Base-by-base conservation (phyloP, 2,797 vertebrate genomes). In the Oryzias sinensis region DNA sequence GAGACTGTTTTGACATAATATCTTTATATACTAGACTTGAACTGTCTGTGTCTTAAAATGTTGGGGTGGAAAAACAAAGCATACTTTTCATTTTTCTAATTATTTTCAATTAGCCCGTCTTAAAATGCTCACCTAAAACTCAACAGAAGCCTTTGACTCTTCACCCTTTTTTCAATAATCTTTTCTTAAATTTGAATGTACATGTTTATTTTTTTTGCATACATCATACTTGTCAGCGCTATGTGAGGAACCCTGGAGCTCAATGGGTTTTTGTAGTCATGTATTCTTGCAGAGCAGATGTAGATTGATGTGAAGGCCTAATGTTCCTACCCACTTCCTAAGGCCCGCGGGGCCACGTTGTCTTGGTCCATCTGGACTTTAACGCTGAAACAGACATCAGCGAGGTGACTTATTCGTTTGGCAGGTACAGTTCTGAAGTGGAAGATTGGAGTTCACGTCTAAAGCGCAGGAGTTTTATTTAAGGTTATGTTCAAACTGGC, bases 321-420 rank as follows among this genome's bases (percentile, higher is more conserved):
- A 25, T 55, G 73, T 82, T 67, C 66, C 62, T 57, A 49, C 46
- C 56, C 49, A 64, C 63, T 71, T 72, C 74, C 66, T 62, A 46
- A 74, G 65, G 59, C 67, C 68, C 58, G 56, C 52, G 18, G 62
- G 64, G 2, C 44, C 49, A 62, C 59, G 75, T 64, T 79, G 73
- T 69, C 70, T 79, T 75, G 73, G 75, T n/a, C 82, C 68, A 53
- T 63, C 52, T 43, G 46, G 45, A 61, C 65, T 76, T 74, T 68
- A 59, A 56, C 59, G 43, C 63, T 59, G 51, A 16, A 41, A 57
- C 45, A 1, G 49, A 74, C 65, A 77, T 80, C 68, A 76, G 74
- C 49, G 59, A 72, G 50, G 59, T 22, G 45, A 17, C n/a, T 53
- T 29, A 40, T 70, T 0, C 59, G 44, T 13, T 18, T 50, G n/a